Percentiles rank a stretch among this genome's conserved stretches.
Evolutionary conservation across 2,888 invertebrate genomes (phyloP).

Genomic region (Thysanoteuthis rhombus): DNA sequence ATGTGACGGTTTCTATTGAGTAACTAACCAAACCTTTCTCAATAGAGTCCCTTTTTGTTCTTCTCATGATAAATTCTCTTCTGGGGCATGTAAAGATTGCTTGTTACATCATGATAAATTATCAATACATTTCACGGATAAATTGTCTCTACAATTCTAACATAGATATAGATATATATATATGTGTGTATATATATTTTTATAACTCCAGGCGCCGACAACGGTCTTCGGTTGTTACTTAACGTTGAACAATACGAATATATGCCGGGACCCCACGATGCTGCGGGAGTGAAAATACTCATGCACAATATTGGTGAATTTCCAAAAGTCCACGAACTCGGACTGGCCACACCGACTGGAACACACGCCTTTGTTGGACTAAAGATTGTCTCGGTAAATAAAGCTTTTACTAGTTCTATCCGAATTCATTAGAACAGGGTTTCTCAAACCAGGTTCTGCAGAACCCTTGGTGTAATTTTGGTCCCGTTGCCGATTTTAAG

Average conservation of each 20-base stretch:
- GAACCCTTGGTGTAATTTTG: too few relatives aligned
- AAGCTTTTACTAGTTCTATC: not conserved
- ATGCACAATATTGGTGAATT: constrained; percentile 49
- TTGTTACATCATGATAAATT: too few relatives aligned
- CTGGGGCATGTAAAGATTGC: too few relatives aligned
- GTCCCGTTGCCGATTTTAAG: too few relatives aligned
- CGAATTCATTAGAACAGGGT: too few relatives aligned
- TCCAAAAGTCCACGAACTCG: constrained; percentile 52
- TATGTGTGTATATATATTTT: not conserved
- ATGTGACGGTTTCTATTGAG: too few relatives aligned
- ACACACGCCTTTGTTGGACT: constrained; percentile 53
- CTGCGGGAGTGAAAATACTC: constrained; percentile 54
- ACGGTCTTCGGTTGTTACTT: constrained; percentile 50
- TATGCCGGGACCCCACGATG: constrained; percentile 57
- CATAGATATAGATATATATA: not conserved
- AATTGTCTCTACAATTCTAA: too few relatives aligned
- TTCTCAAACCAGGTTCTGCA: too few relatives aligned
- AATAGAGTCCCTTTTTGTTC: too few relatives aligned
- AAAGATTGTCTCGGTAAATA: constrained; percentile 47
- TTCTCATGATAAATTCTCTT: too few relatives aligned
- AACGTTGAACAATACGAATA: constrained; percentile 60
- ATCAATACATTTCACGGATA: not conserved
- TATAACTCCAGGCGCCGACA: constrained; percentile 48
- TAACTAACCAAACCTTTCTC: too few relatives aligned
- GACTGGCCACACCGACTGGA: constrained; percentile 52